Conservation (phyloP, 2,888 invertebrate genomes). For the Toxonevra muliebris region DNA sequence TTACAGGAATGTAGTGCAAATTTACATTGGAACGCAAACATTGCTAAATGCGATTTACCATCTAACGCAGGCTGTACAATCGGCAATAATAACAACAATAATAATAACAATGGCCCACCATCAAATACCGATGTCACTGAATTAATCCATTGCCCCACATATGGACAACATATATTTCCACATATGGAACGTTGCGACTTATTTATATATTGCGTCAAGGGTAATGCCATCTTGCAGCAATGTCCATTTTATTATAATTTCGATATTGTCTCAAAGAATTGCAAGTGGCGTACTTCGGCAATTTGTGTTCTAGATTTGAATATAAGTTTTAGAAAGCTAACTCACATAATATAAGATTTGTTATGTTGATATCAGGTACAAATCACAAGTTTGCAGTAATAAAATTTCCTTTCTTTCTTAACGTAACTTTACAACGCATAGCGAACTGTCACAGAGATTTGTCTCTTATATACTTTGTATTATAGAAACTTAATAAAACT, state of each 20-base stretch:
- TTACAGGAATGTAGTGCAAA: slow-evolving; percentile 56
- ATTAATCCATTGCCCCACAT: slow-evolving; percentile 51
- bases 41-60: slow-evolving; percentile 59
- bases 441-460: too few species aligned
- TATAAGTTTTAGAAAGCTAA: slow-evolving; percentile 41
- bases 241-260: slow-evolving; percentile 62
- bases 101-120: slow-evolving; percentile 5
- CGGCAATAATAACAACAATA: slow-evolving; percentile 9
- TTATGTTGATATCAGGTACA: too few species aligned
- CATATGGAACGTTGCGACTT: slow-evolving; percentile 60
- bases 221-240: slow-evolving; percentile 59
- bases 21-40: slow-evolving; percentile 59
- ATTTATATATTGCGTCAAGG: slow-evolving; percentile 62
- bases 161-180: slow-evolving; percentile 59
- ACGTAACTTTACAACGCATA: too few species aligned
- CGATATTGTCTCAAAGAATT: slow-evolving; percentile 54
- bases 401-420: too few species aligned
- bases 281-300: slow-evolving; percentile 55
- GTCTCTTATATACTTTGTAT: too few species aligned
- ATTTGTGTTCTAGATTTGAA: slow-evolving; percentile 55
- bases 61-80: slow-evolving; percentile 52
- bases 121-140: slow-evolving; percentile 22
- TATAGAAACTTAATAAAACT: too few species aligned
- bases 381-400: background rate
- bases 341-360: too few species aligned